Conservation (phyloP, 2,113 vertebrate genomes). For the Paraplagusia blochii region DNA sequence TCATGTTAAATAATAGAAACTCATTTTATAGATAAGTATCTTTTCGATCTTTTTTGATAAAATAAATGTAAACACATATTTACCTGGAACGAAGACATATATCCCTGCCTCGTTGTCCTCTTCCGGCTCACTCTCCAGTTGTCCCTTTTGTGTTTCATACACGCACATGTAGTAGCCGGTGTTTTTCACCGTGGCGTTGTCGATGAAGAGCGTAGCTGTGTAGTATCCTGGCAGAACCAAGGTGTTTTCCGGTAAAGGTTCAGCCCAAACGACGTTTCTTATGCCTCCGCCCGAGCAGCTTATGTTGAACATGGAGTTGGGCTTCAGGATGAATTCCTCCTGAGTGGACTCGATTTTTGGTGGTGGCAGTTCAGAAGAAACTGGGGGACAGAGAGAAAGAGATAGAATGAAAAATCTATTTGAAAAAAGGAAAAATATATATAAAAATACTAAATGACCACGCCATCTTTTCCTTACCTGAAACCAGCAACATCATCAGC, state of each 20-base stretch:
- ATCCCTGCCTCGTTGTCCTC: slow-evolving; percentile 76
- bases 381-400: slow-evolving; percentile 17
- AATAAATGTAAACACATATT: background rate
- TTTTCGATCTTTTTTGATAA: no score
- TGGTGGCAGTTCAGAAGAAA: slow-evolving; percentile 66
- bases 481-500: slow-evolving; percentile 70
- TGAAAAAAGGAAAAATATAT: background rate
- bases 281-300: slow-evolving; percentile 84
- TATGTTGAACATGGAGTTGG: slow-evolving; percentile 82
- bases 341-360: slow-evolving; percentile 79
- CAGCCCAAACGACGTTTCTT: slow-evolving; percentile 82
- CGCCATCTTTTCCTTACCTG: slow-evolving; percentile 53
- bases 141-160: slow-evolving; percentile 56
- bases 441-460: background rate
- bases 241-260: slow-evolving; percentile 71
- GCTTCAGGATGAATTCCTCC: slow-evolving; percentile 78
- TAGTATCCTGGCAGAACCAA: slow-evolving; percentile 78
- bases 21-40: no score
- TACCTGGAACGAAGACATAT: slow-evolving; percentile 91
- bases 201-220: slow-evolving; percentile 81
- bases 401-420: slow-evolving; percentile 13
- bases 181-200: slow-evolving; percentile 76
- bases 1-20: no score
- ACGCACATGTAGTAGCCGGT: slow-evolving; percentile 84
- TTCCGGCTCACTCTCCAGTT: background rate